Evolutionary conservation across 2,888 invertebrate species (phyloP), one percentile per base, ranked within the genome.

Genomic region (Hydropsyche betteni): DNA sequence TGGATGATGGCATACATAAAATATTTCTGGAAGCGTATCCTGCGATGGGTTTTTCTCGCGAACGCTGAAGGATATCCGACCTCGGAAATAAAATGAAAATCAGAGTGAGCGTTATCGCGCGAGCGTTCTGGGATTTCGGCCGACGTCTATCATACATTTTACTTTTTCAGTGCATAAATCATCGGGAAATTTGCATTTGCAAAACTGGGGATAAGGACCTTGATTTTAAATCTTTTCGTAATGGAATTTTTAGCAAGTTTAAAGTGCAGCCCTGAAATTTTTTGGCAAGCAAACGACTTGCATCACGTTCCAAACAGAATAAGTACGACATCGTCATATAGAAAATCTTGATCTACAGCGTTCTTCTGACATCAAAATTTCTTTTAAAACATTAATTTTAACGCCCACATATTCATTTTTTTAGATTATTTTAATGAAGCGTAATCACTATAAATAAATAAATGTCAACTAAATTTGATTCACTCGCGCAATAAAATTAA

Each of bases 221-320:
- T 53, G 5, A 16, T 53, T 10, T 10, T 34, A 64, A 64, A 34
- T 64, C 33, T 64, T 36, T 24, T 12, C 0, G 5, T 64, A 36
- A 12, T 36, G 34, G 14, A 64, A 55, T 36, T 64, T 10, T 36
- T 4, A 36, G 36, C 34, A n/a, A 6, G 4, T 24, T 33, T 61
- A 24, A 7, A 24, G 10, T 61, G 61, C 64, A 64, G 34, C 64
- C 64, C 64, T 64, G 64, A 64, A 64, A 64, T 10, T 64, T 55
- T 64, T 64, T 64, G 64, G 64, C 64, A 36, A 36, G 36, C 8
- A 10, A 12, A 64, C 36, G 34, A 36, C 34, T n/a, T 34, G 36
- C 64, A 64, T 64, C 34, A 64, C 44, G 44, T 10, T 44, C 44
- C 10, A 6, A 8, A 44, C 10, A 4, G 44, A 44, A 44, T 44